phyloP scores from a whole-genome alignment of 2,888 invertebrate species.

The Argynnis bischoffii region DNA sequence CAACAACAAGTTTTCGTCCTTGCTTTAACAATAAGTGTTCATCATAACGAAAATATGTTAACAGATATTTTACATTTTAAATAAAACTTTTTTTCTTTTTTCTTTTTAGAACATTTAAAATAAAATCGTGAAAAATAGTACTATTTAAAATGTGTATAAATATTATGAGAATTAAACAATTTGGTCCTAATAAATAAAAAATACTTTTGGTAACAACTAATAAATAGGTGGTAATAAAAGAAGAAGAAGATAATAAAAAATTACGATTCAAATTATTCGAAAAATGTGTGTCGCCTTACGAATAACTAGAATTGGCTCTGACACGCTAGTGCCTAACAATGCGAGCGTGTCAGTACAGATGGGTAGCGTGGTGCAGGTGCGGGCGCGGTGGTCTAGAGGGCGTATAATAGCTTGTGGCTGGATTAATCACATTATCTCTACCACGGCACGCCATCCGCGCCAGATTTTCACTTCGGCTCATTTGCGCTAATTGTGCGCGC shows the following conservation, averaged over 20 bases:
- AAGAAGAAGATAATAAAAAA: background rate
- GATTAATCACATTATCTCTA: slow-evolving; percentile 75
- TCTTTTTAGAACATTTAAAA: background rate
- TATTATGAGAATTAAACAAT: too few relatives aligned
- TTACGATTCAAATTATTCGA: background rate
- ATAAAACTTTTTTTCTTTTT: slow-evolving; percentile 1
- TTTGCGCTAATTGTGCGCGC: slow-evolving; percentile 81
- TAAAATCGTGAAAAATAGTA: background rate
- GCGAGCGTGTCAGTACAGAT: slow-evolving; percentile 7
- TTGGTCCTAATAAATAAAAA: too few relatives aligned
- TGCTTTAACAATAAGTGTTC: background rate
- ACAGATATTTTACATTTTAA: background rate
- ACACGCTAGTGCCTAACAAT: slow-evolving; percentile 11
- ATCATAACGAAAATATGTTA: background rate
- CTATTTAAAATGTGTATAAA: background rate
- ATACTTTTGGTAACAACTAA: background rate
- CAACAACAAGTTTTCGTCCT: background rate
- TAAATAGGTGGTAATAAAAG: background rate
- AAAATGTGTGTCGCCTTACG: background rate
- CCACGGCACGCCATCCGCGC: slow-evolving; percentile 51
- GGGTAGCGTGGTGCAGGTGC: slow-evolving; percentile 16
- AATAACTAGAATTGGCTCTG: slow-evolving; percentile 3
- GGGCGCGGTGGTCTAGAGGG: slow-evolving; percentile 43
- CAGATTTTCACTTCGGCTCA: slow-evolving; percentile 82
- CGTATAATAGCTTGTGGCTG: slow-evolving; percentile 70